Evolutionary conservation across 1,140 invertebrate genomes (phyloP).

Genomic region (Leguminivora glycinivorella): DNA sequence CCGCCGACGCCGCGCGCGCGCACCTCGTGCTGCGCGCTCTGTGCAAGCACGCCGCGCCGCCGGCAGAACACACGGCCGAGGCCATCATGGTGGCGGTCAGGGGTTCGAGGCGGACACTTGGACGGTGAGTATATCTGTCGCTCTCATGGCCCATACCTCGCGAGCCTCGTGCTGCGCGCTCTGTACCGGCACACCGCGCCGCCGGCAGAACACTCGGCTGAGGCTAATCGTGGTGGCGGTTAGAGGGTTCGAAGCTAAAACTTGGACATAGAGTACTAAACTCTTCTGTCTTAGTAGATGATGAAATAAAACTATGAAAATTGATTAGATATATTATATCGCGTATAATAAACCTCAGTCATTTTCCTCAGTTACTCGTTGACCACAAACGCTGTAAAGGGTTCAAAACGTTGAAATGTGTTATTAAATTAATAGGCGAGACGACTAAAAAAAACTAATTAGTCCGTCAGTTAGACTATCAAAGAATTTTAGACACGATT

Average conservation of each 20-base stretch:
- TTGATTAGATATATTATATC: no score
- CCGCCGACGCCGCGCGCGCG: slow-evolving; percentile 79
- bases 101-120: slow-evolving; percentile 88
- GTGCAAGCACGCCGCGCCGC: slow-evolving; percentile 87
- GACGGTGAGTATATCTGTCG: slow-evolving; percentile 88
- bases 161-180: slow-evolving; percentile 87
- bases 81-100: slow-evolving; percentile 87
- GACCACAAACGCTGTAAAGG: no score
- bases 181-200: slow-evolving; percentile 88
- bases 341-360: no score
- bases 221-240: slow-evolving; percentile 82
- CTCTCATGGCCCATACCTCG: no score
- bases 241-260: slow-evolving; percentile 84
- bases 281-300: no score
- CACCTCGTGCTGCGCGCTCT: slow-evolving; percentile 90
- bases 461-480: no score
- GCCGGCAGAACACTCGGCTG: slow-evolving; percentile 37
- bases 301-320: no score
- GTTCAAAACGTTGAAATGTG: no score
- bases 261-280: slow-evolving; percentile 86
- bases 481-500: no score
- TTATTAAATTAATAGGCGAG: no score
- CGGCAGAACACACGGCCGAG: slow-evolving; percentile 46
- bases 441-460: no score
- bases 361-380: no score